Evolutionary conservation across 2,113 vertebrate species (phyloP), one percentile per base, ranked within the genome.

Genomic region (Hoplias malabaricus): DNA sequence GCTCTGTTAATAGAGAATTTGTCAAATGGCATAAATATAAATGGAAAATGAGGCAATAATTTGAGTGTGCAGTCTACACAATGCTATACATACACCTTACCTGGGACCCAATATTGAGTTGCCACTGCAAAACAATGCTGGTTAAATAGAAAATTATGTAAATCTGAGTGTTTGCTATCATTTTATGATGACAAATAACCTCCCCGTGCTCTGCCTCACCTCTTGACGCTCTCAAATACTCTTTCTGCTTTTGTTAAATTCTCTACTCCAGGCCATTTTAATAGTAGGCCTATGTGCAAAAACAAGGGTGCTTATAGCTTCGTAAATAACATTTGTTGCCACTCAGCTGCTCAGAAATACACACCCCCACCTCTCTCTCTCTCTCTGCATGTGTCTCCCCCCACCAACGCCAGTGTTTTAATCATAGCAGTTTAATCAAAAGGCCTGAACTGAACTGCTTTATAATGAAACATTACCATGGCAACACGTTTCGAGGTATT

Each of bases 391-490:
- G 56, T 31, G 50, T 43, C 71, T 25, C 23, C 46, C 31, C 63
- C 38, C 76, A 42, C 23, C 0, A 23, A 10, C n/a, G 8, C 29
- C 75, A 62, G 67, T 80, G 82, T 77, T 86, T 90, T 91, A 89
- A 93, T 91, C 87, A 80, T 80, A 85, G 87, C 68, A 48, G 83
- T 86, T 87, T 84, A 86, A 87, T 92, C 86, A 90, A 89, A 89
- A 71, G 68, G 74, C 77, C 82, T 79, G 73, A 90, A 89, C 83
- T 43, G 5, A 68, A 34, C 62, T 79, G 84, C 84, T 84, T 88
- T 76, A 75, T 92, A 93, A 93, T 90, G 90, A 90, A 81, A 80
- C 48, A 90, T 92, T 91, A 84, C 90, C 83, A 90, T 91, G 87
- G 89, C 88, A 92, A 93, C 90, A 33, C 76, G 71, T 85, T 70